Percentiles rank a stretch among this genome's conserved stretches.
These are phyloP conservation scores for Aspidiotus rigidus DNA, from an alignment of 2,888 invertebrate genomes.

Conservation along the genomic window DNA sequence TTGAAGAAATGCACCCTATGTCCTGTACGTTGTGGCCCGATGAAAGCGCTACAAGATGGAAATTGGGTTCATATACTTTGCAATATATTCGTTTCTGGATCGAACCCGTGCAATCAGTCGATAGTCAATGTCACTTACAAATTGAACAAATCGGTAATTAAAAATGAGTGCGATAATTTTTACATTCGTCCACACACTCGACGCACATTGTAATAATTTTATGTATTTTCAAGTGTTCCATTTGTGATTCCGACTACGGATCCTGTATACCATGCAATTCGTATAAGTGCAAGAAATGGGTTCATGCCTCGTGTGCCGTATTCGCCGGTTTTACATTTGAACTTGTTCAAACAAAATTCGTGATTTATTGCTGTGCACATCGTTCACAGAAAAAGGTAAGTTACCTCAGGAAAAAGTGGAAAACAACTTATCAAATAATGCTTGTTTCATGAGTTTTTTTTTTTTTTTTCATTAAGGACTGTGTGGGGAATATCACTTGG, in stretches of 20 bases:
- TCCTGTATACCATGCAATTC: constrained; percentile 46
- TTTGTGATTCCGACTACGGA: constrained; percentile 43
- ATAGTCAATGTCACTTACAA: constrained; percentile 8
- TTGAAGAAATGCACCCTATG: constrained; percentile 49
- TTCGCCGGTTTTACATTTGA: constrained; percentile 48
- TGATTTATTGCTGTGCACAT: constrained; percentile 37
- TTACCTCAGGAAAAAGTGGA: neutral
- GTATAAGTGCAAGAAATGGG: constrained; percentile 45
- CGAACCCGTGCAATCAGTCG: constrained; percentile 16
- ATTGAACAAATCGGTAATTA: constrained; percentile 15
- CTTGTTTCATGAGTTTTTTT: constrained; percentile 6
- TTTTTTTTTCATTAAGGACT: constrained; percentile 35
- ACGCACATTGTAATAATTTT: neutral
- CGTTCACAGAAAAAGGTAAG: constrained; percentile 35
- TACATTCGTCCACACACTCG: neutral
- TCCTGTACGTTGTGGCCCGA: constrained; percentile 52
- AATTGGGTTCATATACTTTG: constrained; percentile 51
- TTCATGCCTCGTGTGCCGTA: constrained; percentile 54
- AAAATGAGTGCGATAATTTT: neutral
- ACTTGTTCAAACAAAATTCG: constrained; percentile 36
- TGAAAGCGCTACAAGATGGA: constrained; percentile 54
- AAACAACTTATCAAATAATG: neutral
- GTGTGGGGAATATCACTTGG: constrained; percentile 47
- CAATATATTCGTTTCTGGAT: constrained; percentile 25
- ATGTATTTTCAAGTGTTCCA: constrained; percentile 42